Conservation (phyloP, 2,797 vertebrate genomes). For the Lagorchestes hirsutus region DNA sequence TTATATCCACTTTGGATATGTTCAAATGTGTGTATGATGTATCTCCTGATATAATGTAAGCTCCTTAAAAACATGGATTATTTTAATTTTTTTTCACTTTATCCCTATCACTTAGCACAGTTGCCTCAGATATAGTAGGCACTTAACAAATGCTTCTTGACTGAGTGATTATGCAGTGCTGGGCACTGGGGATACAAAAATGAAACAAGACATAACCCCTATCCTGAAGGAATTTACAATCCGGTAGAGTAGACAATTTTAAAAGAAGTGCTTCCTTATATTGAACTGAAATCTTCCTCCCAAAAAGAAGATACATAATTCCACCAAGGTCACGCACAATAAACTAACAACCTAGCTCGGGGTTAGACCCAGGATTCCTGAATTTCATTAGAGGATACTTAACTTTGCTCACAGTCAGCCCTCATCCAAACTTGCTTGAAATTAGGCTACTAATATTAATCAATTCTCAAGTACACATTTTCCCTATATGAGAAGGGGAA, state of each 20-base stretch:
- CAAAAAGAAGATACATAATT: background rate
- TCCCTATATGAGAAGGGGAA: background rate
- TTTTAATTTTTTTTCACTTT: background rate
- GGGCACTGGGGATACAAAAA: background rate
- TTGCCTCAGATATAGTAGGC: background rate
- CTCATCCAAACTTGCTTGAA: background rate
- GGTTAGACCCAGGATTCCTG: background rate
- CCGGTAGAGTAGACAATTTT: background rate
- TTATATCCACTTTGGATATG: background rate
- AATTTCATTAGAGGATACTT: background rate
- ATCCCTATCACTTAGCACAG: background rate
- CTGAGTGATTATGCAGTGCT: background rate
- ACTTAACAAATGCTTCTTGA: background rate
- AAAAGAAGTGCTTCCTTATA: background rate
- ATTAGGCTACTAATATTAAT: background rate
- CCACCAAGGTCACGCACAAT: background rate
- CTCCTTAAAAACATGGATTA: background rate
- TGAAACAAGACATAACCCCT: background rate
- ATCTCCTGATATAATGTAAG: background rate
- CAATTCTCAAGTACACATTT: background rate
- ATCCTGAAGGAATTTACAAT: background rate
- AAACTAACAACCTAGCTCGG: background rate
- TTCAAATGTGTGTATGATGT: background rate
- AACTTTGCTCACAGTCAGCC: background rate
- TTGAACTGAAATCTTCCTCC: background rate